Conservation (phyloP, 2,888 invertebrate genomes). For the Folsomia manolachei region DNA sequence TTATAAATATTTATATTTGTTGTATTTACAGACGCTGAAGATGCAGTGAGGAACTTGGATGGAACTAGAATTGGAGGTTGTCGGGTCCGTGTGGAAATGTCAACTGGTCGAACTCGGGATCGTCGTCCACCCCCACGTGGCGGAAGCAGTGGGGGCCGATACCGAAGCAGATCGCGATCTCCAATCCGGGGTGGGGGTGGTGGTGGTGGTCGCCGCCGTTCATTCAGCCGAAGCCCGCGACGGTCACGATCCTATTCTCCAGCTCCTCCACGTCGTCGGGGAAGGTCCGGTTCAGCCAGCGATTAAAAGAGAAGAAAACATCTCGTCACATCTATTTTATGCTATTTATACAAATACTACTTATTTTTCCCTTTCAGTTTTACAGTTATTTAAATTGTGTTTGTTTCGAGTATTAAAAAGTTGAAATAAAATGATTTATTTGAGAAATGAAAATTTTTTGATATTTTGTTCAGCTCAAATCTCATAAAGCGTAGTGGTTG, state of each 20-base stretch:
- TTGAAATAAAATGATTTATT: no score
- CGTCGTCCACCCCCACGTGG: conserved; percentile 57
- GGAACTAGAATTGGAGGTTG: conserved; percentile 75
- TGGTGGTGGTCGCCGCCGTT: conserved; percentile 13
- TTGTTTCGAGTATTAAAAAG: no score
- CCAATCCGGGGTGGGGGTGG: conserved; percentile 21
- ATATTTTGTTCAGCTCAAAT: no score
- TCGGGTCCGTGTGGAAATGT: conserved; percentile 88
- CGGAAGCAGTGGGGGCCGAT: conserved; percentile 54
- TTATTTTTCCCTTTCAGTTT: no score
- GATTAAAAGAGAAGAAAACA: conserved; percentile 21
- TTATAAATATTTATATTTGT: background rate
- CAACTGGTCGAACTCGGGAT: conserved; percentile 76
- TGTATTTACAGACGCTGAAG: conserved; percentile 72
- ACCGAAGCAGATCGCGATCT: conserved; percentile 29
- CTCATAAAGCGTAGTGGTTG: no score
- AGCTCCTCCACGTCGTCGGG: conserved; percentile 24
- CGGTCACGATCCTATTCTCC: conserved; percentile 12
- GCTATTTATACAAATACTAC: background rate
- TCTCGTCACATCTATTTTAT: background rate
- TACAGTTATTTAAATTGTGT: no score
- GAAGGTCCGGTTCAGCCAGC: conserved; percentile 32
- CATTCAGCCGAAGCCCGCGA: conserved; percentile 19
- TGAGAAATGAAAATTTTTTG: no score
- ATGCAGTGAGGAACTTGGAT: conserved; percentile 78